These are phyloP conservation scores for Drosophila mercatorum DNA, from an alignment of 2,888 invertebrate species.

Conservation along the genomic window DNA sequence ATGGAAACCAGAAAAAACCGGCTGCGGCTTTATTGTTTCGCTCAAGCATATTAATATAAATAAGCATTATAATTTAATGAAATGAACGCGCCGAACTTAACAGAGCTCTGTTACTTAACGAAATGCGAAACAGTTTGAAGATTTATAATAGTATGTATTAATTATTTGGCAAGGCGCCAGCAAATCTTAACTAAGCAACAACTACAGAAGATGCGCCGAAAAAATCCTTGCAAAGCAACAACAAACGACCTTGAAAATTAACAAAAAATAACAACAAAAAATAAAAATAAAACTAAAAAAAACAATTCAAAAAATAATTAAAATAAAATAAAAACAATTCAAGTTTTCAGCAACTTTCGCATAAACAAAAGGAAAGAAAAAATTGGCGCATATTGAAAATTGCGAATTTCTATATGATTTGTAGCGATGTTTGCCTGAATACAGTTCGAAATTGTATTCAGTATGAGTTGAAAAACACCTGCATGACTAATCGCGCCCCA, in stretches of 20 bases:
- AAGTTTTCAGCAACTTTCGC: slow-evolving; percentile 54
- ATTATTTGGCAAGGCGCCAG: slow-evolving; percentile 53
- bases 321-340: slow-evolving; percentile 4
- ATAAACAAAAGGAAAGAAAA: slow-evolving; percentile 48
- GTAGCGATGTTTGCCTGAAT: neutral
- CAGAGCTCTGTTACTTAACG: slow-evolving; percentile 48
- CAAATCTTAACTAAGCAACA: slow-evolving; percentile 49
- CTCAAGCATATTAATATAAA: neutral
- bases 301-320: neutral
- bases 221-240: slow-evolving; percentile 58
- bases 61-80: slow-evolving; percentile 8
- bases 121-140: slow-evolving; percentile 39
- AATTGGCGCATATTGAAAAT: slow-evolving; percentile 47
- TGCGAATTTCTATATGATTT: slow-evolving; percentile 57
- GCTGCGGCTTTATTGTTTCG: neutral
- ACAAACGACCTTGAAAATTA: slow-evolving; percentile 56
- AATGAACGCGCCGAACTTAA: slow-evolving; percentile 13
- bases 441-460: slow-evolving; percentile 1
- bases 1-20: neutral
- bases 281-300: neutral
- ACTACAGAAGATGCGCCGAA: slow-evolving; percentile 27
- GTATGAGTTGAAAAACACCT: slow-evolving; percentile 57
- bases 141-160: slow-evolving; percentile 57
- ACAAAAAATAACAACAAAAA: neutral
- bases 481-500: slow-evolving; percentile 51